Conservation (phyloP, 1,140 invertebrate species). For the Andricus grossulariae region DNA sequence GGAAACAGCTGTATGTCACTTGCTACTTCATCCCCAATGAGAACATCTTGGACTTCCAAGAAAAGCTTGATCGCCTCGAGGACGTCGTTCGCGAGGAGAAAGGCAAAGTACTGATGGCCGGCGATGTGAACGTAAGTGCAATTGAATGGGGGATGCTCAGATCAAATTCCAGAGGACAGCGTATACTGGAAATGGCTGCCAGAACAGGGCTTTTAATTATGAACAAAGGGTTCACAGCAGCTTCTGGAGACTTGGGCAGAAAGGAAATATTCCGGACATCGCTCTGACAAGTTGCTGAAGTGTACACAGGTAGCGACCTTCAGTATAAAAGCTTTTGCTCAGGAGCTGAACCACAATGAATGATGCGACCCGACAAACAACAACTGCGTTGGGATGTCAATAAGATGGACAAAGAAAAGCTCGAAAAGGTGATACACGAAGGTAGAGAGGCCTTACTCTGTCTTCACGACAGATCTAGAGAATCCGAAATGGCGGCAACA, state of each 20-base stretch:
- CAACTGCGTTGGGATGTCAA: too few species aligned
- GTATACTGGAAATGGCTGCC: conserved; percentile 46
- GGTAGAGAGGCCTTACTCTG: too few species aligned
- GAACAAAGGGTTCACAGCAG: conserved; percentile 37
- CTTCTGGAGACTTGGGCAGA: too few species aligned
- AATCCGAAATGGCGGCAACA: too few species aligned
- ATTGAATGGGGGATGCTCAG: too few species aligned
- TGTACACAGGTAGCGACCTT: conserved; percentile 39
- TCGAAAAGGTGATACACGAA: too few species aligned
- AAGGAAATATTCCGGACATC: conserved; percentile 40
- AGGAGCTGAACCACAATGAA: neutral
- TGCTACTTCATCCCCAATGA: conserved; percentile 49
- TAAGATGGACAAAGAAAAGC: too few species aligned
- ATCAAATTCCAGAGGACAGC: conserved; percentile 41
- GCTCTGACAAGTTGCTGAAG: conserved; percentile 36
- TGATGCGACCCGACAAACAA: neutral
- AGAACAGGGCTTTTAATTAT: conserved; percentile 42
- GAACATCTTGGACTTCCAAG: neutral
- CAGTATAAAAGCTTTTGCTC: conserved; percentile 38
- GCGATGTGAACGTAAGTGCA: too few species aligned
- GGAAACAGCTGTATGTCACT: conserved; percentile 41
- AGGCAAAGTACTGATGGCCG: conserved; percentile 37
- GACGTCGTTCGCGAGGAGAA: too few species aligned
- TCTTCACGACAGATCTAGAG: too few species aligned
- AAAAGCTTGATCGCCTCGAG: too few species aligned